A percentile compares a stretch with the other conserved stretches of the same genome.
phyloP scores from a whole-genome alignment of 2,888 invertebrate genomes.

The Adelphocoris suturalis region DNA sequence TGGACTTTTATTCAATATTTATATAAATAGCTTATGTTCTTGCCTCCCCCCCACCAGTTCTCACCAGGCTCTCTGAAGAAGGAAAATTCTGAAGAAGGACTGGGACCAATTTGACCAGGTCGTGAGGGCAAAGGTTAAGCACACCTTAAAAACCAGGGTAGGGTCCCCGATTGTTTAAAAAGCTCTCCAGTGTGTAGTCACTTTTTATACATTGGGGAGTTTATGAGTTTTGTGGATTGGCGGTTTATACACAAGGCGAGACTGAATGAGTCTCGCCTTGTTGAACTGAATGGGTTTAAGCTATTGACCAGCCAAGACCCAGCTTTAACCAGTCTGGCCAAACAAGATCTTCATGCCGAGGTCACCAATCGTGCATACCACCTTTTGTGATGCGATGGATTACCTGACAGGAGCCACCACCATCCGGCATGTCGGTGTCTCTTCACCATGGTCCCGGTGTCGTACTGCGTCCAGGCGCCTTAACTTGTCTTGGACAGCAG shows the following conservation, averaged over 20 bases:
- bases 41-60: slow-evolving; percentile 30
- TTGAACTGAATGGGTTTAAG: slow-evolving; percentile 60
- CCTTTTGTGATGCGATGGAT: not conserved
- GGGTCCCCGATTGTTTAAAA: too few relatives aligned
- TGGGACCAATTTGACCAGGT: slow-evolving; percentile 57
- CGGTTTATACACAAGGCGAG: too few relatives aligned
- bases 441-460: slow-evolving; percentile 3
- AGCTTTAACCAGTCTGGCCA: not conserved
- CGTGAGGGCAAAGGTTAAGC: slow-evolving; percentile 59
- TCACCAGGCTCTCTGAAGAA: not conserved
- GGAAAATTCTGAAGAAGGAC: slow-evolving; percentile 6
- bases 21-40: slow-evolving; percentile 41
- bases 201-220: too few relatives aligned
- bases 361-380: not conserved
- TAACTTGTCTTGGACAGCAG: slow-evolving; percentile 2
- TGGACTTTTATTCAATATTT: slow-evolving; percentile 53
- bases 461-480: slow-evolving; percentile 39
- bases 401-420: not conserved
- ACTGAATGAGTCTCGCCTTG: too few relatives aligned
- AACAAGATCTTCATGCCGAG: not conserved
- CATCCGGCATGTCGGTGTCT: not conserved
- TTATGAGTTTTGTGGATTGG: too few relatives aligned
- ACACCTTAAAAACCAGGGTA: slow-evolving; percentile 49
- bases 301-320: slow-evolving; percentile 36
- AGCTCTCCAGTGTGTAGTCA: too few relatives aligned